Evolutionary conservation across 2,113 vertebrate genomes (phyloP).

Genomic region (Melanerpes formicivorus): DNA sequence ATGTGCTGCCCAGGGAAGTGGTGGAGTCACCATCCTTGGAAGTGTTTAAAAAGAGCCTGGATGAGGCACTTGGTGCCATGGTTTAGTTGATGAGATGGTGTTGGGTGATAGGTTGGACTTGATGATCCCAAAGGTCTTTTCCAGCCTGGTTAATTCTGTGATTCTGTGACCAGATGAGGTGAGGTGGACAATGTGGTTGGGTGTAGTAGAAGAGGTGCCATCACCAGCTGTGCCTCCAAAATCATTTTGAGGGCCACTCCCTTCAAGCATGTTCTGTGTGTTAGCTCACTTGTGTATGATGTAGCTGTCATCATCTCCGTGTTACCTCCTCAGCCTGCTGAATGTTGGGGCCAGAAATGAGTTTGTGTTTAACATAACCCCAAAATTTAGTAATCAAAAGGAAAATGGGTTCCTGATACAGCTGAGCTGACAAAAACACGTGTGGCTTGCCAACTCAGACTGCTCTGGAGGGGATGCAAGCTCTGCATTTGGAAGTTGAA

Average conservation of each 20-base stretch:
- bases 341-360: not conserved
- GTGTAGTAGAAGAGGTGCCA: not conserved
- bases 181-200: accelerated
- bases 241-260: not conserved
- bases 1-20: no score
- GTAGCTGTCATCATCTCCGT: not conserved
- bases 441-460: not conserved
- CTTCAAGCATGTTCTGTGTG: not conserved
- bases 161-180: not conserved
- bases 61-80: no score
- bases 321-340: not conserved
- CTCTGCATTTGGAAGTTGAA: not conserved
- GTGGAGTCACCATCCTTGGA: no score
- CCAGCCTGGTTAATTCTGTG: no score
- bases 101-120: no score
- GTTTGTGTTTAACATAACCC: not conserved
- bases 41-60: no score
- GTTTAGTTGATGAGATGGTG: no score
- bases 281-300: not conserved
- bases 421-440: not conserved
- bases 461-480: not conserved
- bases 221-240: not conserved
- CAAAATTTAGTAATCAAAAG: not conserved
- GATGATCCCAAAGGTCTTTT: no score
- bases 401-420: not conserved